A percentile compares a stretch with the other conserved stretches of the same genome.
These are phyloP conservation scores for Craterocephalus amniculus DNA, from an alignment of 2,797 vertebrate species.

Conservation along the genomic window DNA sequence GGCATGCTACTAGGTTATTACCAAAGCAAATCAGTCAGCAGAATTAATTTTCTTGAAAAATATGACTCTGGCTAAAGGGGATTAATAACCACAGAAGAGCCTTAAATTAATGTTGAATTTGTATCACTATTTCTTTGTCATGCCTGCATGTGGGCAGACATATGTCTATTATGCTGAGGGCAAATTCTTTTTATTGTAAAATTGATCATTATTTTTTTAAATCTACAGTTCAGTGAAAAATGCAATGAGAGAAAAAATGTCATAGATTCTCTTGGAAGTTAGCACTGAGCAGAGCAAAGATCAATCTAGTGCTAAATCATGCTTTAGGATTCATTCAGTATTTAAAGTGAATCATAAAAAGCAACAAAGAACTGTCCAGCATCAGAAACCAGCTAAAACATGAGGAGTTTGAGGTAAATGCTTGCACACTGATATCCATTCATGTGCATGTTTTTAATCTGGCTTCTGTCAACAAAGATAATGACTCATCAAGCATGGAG, in stretches of 20 bases:
- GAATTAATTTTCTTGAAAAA: constrained; percentile 83
- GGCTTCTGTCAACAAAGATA: constrained; percentile 51
- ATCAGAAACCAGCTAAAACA: not conserved
- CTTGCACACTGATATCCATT: constrained; percentile 34
- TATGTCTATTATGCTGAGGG: constrained; percentile 43
- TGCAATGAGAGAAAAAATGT: constrained; percentile 16
- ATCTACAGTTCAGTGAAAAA: constrained; percentile 30
- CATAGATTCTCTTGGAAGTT: constrained; percentile 34
- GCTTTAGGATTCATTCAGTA: not conserved
- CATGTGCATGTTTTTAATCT: constrained; percentile 41
- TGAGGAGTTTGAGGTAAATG: not conserved
- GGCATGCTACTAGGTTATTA: constrained; percentile 84
- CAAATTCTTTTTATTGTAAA: constrained; percentile 13
- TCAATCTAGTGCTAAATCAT: not conserved
- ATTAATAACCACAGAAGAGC: constrained; percentile 71
- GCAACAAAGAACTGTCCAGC: not conserved
- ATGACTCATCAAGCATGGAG: constrained; percentile 45
- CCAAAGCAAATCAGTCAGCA: constrained; percentile 84
- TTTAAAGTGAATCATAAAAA: constrained; percentile 6
- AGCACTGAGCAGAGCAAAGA: constrained; percentile 18
- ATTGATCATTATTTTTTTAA: constrained; percentile 13
- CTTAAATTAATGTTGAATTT: constrained; percentile 65
- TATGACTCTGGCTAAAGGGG: constrained; percentile 73
- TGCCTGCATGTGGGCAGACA: constrained; percentile 42
- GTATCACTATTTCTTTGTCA: constrained; percentile 56